Evolutionary conservation across 2,888 invertebrate species (phyloP).

Genomic region (Chloroclystis v-ata): DNA sequence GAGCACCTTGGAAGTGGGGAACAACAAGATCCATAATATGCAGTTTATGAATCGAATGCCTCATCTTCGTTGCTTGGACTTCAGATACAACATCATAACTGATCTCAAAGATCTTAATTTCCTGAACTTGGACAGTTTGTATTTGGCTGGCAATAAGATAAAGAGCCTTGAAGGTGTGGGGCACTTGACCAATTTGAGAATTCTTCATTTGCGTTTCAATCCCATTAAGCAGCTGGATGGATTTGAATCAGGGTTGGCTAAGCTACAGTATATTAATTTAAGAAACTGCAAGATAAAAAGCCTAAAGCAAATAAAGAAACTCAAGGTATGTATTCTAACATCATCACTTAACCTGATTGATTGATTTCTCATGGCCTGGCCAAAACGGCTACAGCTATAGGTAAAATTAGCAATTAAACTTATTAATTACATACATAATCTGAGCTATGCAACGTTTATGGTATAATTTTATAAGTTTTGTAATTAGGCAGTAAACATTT

Average conservation of each 20-base stretch:
- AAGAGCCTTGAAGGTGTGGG: conserved; percentile 79
- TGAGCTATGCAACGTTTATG: too few relatives aligned
- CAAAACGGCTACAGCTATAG: too few relatives aligned
- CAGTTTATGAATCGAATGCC: conserved; percentile 49
- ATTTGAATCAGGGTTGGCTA: conserved; percentile 58
- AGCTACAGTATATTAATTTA: conserved; percentile 77
- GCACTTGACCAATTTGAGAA: conserved; percentile 78
- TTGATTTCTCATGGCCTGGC: too few relatives aligned
- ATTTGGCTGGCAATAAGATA: conserved; percentile 86
- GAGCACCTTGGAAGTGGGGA: conserved; percentile 75
- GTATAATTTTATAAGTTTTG: too few relatives aligned
- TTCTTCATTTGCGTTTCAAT: conserved; percentile 86
- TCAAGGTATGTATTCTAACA: conserved; percentile 51
- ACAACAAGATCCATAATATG: conserved; percentile 60
- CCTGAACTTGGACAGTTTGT: conserved; percentile 81
- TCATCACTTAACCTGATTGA: too few relatives aligned
- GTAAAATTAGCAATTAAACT: too few relatives aligned
- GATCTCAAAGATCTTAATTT: conserved; percentile 69
- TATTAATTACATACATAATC: too few relatives aligned
- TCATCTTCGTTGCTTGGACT: conserved; percentile 72
- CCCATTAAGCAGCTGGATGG: conserved; percentile 74
- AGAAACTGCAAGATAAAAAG: conserved; percentile 74
- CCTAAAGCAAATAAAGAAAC: conserved; percentile 73
- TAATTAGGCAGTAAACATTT: too few relatives aligned
- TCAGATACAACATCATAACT: conserved; percentile 70